Evolutionary conservation across 2,888 invertebrate species (phyloP), one percentile per base, ranked within the genome.

Genomic region (Baccha elongata): DNA sequence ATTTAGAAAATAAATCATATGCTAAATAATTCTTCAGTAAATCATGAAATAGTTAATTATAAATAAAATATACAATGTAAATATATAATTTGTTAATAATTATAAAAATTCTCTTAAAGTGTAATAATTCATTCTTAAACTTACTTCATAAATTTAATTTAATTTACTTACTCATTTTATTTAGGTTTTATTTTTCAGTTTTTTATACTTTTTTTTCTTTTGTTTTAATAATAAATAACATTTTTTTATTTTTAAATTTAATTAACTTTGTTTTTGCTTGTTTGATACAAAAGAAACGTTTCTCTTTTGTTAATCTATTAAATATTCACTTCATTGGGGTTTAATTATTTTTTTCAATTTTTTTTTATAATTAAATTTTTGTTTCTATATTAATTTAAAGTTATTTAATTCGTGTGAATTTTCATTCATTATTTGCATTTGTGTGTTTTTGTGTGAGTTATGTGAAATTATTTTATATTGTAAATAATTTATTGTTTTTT

Each of bases 161-260:
- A 86, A 85, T 88, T 87, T 87, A 87, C 87, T 73, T 78, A 67
- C 21, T 81, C 42, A 73, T 65, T 85, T 74, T 78, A 71, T 65
- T 84, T 78, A 75, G 72, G 58, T 67, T 68, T 68, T 29, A 48
- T 52, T 60, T 68, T 75, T 69, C 69, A 80, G 85, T 85, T 86
- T 32, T 81, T 86, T 48, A 40, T 58, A 58, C 29, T 64, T 29
- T 86, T 79, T 65, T 74, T 50, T 58, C 32, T 52, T 84, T 75
- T 58, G 29, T 53, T 81, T 68, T 75, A 71, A 74, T 85, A 84
- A 85, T 84, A 76, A 81, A 81, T 84, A 81, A 76, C 81, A 76
- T 73, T 81, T 75, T 81, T 75, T 62, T 17, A 35, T 50, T 79
- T 68, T 65, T 58, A 76, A 68, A 40, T 81, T 76, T 69, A 81